Conservation (phyloP, 2,797 vertebrate genomes). For the Oreonectes daqikongensis region DNA sequence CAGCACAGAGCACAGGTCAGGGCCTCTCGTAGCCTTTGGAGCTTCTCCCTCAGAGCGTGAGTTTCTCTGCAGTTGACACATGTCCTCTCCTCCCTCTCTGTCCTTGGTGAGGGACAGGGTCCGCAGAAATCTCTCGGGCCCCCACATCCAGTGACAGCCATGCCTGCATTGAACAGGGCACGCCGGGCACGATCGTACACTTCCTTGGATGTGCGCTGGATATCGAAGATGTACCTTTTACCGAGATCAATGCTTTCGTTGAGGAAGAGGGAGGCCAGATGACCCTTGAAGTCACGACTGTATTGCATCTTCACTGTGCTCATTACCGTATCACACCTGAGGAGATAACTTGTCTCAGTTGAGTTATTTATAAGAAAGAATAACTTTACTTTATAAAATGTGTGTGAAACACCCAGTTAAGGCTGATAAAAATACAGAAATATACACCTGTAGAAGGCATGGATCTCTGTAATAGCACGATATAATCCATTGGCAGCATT, state of each 20-base stretch:
- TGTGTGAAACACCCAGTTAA: background rate
- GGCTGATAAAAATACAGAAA: background rate
- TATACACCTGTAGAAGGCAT: conserved; percentile 83
- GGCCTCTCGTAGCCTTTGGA: conserved; percentile 82
- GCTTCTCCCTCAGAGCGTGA: conserved; percentile 78
- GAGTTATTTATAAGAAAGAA: no score
- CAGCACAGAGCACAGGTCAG: conserved; percentile 85
- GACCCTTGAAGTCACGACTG: conserved; percentile 96
- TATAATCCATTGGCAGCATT: conserved; percentile 85
- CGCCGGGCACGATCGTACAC: conserved; percentile 83
- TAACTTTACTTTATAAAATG: no score
- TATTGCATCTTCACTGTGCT: conserved; percentile 99
- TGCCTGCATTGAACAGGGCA: conserved; percentile 82
- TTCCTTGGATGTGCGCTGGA: conserved; percentile 86
- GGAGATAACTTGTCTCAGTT: background rate
- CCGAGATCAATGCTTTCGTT: conserved; percentile 92
- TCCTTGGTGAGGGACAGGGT: conserved; percentile 69
- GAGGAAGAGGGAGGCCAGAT: conserved; percentile 94
- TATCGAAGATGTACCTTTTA: conserved; percentile 86
- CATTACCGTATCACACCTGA: conserved; percentile 95
- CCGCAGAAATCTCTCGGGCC: conserved; percentile 62
- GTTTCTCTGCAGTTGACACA: conserved; percentile 81
- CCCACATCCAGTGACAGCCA: conserved; percentile 76
- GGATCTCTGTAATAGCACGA: conserved; percentile 84
- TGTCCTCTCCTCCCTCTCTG: conserved; percentile 54